phyloP scores from a whole-genome alignment of 2,113 vertebrate genomes.

The Colinus virginianus region DNA sequence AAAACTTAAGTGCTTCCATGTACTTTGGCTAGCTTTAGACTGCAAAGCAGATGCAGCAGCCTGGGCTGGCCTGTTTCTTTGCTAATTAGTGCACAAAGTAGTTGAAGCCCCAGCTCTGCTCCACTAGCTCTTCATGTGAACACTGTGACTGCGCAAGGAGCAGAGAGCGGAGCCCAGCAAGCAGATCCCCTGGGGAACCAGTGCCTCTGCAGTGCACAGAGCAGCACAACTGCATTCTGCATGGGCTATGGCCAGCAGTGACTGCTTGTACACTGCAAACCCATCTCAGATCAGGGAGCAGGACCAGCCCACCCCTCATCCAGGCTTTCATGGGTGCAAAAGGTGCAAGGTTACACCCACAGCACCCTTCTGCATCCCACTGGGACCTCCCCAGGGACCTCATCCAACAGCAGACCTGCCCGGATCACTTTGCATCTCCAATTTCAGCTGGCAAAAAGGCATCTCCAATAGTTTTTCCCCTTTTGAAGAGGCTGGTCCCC shows the following conservation, averaged over 20 bases:
- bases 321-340: accelerated
- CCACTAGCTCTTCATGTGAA: accelerated
- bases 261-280: accelerated
- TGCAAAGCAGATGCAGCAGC: accelerated
- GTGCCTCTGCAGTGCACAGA: neutral
- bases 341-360: accelerated
- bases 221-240: no score
- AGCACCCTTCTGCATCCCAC: accelerated
- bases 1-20: accelerated
- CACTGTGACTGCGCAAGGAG: accelerated
- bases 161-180: accelerated
- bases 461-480: neutral
- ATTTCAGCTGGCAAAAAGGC: neutral
- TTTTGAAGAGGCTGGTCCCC: slow-evolving; percentile 16
- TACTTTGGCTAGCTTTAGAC: accelerated
- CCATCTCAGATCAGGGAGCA: accelerated
- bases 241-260: no score
- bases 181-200: neutral
- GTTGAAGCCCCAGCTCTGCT: accelerated
- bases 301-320: accelerated
- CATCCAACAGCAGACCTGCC: neutral
- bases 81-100: neutral
- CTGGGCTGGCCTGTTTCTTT: neutral
- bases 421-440: accelerated
- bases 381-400: neutral